Percentiles rank a stretch among this genome's conserved stretches.
phyloP scores from a whole-genome alignment of 1,140 invertebrate species.

The Hyles euphorbiae region DNA sequence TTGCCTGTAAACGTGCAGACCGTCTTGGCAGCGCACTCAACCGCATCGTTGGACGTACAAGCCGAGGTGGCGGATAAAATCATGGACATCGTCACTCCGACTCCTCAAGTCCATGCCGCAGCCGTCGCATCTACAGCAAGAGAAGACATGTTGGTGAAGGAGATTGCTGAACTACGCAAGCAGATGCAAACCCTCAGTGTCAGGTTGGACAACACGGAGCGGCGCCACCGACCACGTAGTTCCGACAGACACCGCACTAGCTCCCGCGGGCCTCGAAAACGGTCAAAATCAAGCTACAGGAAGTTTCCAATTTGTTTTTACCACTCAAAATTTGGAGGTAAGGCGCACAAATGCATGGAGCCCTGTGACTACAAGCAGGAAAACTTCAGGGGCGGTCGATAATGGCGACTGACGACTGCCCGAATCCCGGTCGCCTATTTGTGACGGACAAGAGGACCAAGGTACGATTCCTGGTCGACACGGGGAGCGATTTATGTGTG shows the following conservation, averaged over 20 bases:
- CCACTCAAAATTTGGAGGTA: slow-evolving; percentile 24
- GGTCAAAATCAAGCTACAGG: slow-evolving; percentile 18
- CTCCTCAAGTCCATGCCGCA: no score
- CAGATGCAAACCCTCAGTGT: slow-evolving; percentile 10
- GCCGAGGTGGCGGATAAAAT: no score
- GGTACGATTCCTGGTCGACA: slow-evolving; percentile 20
- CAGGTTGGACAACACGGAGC: slow-evolving; percentile 2
- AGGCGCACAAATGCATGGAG: slow-evolving; percentile 21
- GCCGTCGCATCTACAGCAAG: no score
- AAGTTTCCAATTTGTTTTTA: slow-evolving; percentile 29
- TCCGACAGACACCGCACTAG: not conserved
- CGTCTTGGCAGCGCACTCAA: no score
- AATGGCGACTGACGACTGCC: slow-evolving; percentile 31
- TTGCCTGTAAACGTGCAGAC: no score
- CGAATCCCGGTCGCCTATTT: slow-evolving; percentile 26
- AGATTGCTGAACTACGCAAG: slow-evolving; percentile 12
- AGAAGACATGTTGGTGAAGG: not conserved
- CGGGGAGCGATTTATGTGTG: slow-evolving; percentile 21
- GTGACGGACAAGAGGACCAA: slow-evolving; percentile 24
- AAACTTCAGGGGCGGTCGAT: slow-evolving; percentile 25
- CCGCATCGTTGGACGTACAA: no score
- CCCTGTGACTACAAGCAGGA: slow-evolving; percentile 26
- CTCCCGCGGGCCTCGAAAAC: not conserved
- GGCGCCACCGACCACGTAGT: not conserved
- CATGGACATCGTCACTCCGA: no score